Percentiles rank a stretch among this genome's conserved stretches.
phyloP scores from a whole-genome alignment of 2,113 vertebrate genomes.

The Chamaetylas fuelleborni region DNA sequence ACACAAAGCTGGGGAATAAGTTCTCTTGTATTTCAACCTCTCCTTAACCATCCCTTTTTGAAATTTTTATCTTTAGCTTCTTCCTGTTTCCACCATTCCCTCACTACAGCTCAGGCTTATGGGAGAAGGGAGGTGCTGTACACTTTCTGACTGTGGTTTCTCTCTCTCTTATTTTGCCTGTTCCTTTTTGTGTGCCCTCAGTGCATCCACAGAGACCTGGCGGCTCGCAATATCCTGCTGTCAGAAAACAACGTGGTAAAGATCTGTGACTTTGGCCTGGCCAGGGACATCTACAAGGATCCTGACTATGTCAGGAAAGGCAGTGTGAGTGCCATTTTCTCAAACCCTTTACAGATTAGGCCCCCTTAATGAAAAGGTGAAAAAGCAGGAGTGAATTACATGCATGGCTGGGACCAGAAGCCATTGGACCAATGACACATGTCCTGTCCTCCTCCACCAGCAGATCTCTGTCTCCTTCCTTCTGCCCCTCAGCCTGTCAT shows the following conservation, averaged over 20 bases:
- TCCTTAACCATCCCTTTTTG: not conserved
- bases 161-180: not conserved
- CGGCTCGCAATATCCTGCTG: constrained; percentile 96
- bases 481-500: not conserved
- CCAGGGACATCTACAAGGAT: constrained; percentile 98
- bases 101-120: not conserved
- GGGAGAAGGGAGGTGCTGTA: not conserved
- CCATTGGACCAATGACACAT: not conserved
- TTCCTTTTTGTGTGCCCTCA: constrained; percentile 42
- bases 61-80: not conserved
- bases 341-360: not conserved
- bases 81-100: not conserved
- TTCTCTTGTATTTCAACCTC: not conserved
- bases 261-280: constrained; percentile 98
- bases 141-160: not conserved
- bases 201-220: constrained; percentile 96
- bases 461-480: not conserved
- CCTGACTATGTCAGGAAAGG: constrained; percentile 98
- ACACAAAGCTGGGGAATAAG: not conserved
- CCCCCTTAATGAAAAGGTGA: not conserved
- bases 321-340: constrained; percentile 80
- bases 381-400: not conserved
- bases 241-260: constrained; percentile 96
- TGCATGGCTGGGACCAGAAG: not conserved
- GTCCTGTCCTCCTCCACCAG: not conserved